Evolutionary conservation across 2,113 vertebrate genomes (phyloP).

Genomic region (Chroicocephalus ridibundus): DNA sequence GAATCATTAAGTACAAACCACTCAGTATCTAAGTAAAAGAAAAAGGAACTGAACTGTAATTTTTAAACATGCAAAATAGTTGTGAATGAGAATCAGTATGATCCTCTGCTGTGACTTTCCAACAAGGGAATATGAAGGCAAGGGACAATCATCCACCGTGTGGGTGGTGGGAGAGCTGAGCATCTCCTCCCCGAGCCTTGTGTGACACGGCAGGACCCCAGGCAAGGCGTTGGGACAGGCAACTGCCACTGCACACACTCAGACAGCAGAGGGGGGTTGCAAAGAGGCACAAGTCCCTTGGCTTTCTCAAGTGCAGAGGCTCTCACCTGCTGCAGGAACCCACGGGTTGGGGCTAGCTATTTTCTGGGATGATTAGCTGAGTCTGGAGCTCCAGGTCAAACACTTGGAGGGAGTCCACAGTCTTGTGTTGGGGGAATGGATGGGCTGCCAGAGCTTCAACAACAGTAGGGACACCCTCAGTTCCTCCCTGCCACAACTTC

Average conservation of each 20-base stretch:
- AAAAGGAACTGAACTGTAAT: neutral
- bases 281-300: neutral
- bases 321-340: neutral
- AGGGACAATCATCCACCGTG: neutral
- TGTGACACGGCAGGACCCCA: neutral
- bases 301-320: neutral
- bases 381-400: neutral
- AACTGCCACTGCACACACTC: neutral
- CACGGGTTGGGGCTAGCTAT: fast-evolving
- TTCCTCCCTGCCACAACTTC: neutral
- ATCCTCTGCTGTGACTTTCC: neutral
- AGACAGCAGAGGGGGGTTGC: neutral
- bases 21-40: neutral
- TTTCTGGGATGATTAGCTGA: neutral
- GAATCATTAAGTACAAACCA: neutral
- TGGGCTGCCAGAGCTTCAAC: neutral
- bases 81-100: neutral
- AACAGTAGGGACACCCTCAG: neutral
- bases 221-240: neutral
- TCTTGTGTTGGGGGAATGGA: neutral
- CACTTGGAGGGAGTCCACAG: neutral
- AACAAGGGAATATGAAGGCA: neutral
- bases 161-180: neutral
- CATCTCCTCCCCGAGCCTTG: neutral
- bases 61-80: neutral